Percentiles rank a stretch among this genome's conserved stretches.
phyloP scores from a whole-genome alignment of 2,113 vertebrate species.

The Tenrec ecaudatus region DNA sequence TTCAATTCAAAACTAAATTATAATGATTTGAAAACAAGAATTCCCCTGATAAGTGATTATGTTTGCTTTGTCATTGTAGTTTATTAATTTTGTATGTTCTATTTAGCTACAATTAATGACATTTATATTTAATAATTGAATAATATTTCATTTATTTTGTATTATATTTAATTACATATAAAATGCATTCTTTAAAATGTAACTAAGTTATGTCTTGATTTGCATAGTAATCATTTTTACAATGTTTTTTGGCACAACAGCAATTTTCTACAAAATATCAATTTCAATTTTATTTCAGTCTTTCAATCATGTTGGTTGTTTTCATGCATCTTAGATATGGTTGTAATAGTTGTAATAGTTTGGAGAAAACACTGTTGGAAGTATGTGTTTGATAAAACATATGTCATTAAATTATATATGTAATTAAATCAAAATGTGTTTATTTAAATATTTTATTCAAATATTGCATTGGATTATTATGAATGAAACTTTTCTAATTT shows the following conservation, averaged over 20 bases:
- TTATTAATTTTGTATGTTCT: conserved; percentile 26
- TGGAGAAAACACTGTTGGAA: conserved; percentile 14
- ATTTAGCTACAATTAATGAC: conserved; percentile 15
- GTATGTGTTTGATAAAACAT: conserved; percentile 11
- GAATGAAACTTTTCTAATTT: background rate
- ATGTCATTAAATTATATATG: conserved; percentile 32
- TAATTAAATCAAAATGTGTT: background rate
- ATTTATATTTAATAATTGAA: conserved; percentile 52
- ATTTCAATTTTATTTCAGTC: conserved; percentile 42
- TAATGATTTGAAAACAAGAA: background rate
- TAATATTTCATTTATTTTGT: background rate
- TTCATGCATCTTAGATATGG: background rate
- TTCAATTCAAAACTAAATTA: conserved; percentile 5
- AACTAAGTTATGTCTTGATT: conserved; percentile 27
- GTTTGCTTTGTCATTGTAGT: background rate
- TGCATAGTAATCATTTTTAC: background rate
- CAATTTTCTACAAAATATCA: background rate
- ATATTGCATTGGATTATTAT: background rate
- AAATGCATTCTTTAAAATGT: background rate
- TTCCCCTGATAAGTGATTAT: background rate
- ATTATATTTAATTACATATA: background rate
- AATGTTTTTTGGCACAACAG: conserved; percentile 7
- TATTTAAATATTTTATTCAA: too few relatives aligned
- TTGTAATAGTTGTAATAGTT: conserved; percentile 1
- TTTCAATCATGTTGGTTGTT: background rate